Conservation (phyloP, 2,797 vertebrate genomes). For the Pempheris klunzingeri region DNA sequence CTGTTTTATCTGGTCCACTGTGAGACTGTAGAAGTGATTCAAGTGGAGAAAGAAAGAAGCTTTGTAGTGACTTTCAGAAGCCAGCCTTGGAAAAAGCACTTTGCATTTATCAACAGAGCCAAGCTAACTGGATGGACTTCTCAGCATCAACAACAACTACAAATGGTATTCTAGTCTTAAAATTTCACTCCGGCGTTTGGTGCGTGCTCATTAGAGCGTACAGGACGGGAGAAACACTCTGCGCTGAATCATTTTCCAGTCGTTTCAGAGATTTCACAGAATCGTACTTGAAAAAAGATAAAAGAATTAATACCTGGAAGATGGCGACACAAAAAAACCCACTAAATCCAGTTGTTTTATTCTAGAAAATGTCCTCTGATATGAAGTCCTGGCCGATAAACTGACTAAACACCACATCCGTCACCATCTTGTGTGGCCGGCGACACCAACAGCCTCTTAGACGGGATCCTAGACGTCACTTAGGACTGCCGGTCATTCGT, state of each 20-base stretch:
- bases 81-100: slow-evolving; percentile 1
- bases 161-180: background rate
- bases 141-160: background rate
- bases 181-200: background rate
- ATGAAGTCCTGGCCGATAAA: background rate
- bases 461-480: background rate
- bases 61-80: slow-evolving; percentile 37
- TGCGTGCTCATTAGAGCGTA: background rate
- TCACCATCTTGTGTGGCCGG: background rate
- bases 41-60: slow-evolving; percentile 28
- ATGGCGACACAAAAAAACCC: background rate
- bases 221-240: background rate
- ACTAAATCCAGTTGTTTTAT: background rate
- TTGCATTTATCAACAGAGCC: slow-evolving; percentile 27
- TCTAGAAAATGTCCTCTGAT: background rate
- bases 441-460: background rate
- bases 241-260: no score
- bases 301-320: no score
- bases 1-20: slow-evolving; percentile 33
- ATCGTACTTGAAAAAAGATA: no score
- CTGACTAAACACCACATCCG: slow-evolving; percentile 15
- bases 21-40: slow-evolving; percentile 24
- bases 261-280: background rate
- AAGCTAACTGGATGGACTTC: background rate
- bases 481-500: background rate